A percentile compares a stretch with the other conserved stretches of the same genome.
Conservation (phyloP, 2,888 invertebrate genomes). For the Clitarchus hookeri region DNA sequence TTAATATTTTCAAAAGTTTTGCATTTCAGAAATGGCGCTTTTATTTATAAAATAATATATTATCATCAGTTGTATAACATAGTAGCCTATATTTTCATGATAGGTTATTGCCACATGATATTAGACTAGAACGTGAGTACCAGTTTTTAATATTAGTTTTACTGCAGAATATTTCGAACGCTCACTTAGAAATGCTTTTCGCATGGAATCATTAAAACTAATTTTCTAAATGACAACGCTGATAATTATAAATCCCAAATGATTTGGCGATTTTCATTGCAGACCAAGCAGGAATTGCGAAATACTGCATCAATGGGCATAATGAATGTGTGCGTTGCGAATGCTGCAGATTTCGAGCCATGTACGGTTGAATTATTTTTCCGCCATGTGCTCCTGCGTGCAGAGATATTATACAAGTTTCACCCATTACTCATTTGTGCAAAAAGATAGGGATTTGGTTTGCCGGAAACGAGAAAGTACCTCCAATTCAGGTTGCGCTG, state of each 20-base stretch:
- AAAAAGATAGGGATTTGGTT: not conserved
- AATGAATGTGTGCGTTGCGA: not conserved
- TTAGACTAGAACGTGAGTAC: no score
- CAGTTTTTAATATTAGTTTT: no score
- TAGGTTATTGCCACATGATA: no score
- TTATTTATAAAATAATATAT: no score
- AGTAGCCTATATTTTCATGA: no score
- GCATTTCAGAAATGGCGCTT: no score
- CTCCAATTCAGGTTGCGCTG: not conserved
- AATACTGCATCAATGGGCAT: not conserved
- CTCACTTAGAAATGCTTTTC: no score
- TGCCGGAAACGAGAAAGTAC: not conserved
- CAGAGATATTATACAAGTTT: not conserved
- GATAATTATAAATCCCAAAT: not conserved
- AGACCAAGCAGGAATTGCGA: not conserved
- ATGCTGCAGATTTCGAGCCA: not conserved
- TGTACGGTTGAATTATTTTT: not conserved
- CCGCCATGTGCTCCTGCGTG: not conserved
- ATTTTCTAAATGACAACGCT: not conserved
- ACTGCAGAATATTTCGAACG: no score
- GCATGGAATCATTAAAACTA: not conserved
- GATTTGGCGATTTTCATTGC: not conserved
- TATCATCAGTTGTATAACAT: no score
- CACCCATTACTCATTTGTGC: not conserved
- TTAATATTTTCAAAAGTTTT: no score